Evolutionary conservation across 2,888 invertebrate genomes (phyloP), one percentile per base, ranked within the genome.

Genomic region (Drosophila emarginata): DNA sequence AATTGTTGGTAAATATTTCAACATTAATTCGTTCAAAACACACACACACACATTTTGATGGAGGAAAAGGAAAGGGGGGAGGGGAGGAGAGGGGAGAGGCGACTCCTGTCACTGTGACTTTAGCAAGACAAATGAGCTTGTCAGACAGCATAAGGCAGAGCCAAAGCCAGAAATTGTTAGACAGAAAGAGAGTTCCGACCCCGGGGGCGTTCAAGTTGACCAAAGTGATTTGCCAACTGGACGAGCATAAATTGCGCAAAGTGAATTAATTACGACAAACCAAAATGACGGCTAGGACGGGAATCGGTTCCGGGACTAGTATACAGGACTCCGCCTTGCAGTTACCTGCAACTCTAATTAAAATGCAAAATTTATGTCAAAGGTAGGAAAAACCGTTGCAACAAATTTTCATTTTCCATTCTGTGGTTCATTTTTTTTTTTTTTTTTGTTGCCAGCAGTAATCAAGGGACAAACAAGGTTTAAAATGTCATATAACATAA

Each of bases 1-100:
- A 77, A 85, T 82, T 85, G 78, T 73, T 77, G 78, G 71, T 79
- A 67, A 75, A 82, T 82, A 85, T 75, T 77, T 72, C 69, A 77
- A 68, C 58, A 79, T 71, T 74, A 71, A 67, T 61, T 64, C 37
- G 58, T 65, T 58, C 7, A 18, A n/a, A 54, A 61, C 76, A 45
- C 26, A 58, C 51, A 56, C 40, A 45, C 64, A 76, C 54, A 54
- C 36, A 54, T 32, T 26, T 11, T 3, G 7, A 28, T 6, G 14
- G 36, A 6, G 36, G 23, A 4, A 7, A n/a, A n/a, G n/a, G 50
- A 51, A 36, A 23, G 45, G 7, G n/a, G 9, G 32, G 9, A 4
- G 4, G 32, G 32, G 9, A 6, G 28, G 28, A 11, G 11, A 2
- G 9, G 32, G 2, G 11, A 32, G 32, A 2, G 11, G 32, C 32